Conservation (phyloP, 2,113 vertebrate species). For the Crotophaga sulcirostris region DNA sequence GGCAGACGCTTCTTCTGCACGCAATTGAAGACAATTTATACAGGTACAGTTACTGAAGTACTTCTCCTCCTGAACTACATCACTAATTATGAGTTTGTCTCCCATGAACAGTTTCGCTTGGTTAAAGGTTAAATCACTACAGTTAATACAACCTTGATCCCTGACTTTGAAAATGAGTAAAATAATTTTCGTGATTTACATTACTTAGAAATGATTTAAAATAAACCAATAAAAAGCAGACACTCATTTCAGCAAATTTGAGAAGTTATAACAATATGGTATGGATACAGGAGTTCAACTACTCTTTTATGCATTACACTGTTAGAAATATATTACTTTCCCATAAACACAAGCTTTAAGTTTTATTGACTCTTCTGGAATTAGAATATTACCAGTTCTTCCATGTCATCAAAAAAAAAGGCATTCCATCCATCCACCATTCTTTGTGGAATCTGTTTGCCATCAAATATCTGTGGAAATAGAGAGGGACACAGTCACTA, state of each 20-base stretch:
- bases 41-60: neutral
- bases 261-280: neutral
- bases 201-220: neutral
- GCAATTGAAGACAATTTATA: neutral
- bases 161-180: neutral
- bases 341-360: neutral
- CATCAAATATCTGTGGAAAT: constrained; percentile 89
- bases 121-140: neutral
- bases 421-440: constrained; percentile 99
- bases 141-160: neutral
- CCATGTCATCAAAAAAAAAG: constrained; percentile 92
- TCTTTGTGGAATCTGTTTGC: constrained; percentile 85
- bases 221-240: neutral
- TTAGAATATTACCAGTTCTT: constrained; percentile 86
- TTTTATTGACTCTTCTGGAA: neutral
- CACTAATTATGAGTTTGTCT: neutral
- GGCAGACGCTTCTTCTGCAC: constrained; percentile 84
- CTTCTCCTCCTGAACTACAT: neutral
- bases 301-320: neutral
- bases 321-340: neutral
- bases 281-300: neutral
- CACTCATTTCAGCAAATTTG: neutral
- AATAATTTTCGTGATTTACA: neutral
- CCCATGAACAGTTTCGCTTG: neutral
- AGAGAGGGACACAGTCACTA: constrained; percentile 13